phyloP scores from a whole-genome alignment of 2,888 invertebrate genomes.

The Drosophila subquinaria region DNA sequence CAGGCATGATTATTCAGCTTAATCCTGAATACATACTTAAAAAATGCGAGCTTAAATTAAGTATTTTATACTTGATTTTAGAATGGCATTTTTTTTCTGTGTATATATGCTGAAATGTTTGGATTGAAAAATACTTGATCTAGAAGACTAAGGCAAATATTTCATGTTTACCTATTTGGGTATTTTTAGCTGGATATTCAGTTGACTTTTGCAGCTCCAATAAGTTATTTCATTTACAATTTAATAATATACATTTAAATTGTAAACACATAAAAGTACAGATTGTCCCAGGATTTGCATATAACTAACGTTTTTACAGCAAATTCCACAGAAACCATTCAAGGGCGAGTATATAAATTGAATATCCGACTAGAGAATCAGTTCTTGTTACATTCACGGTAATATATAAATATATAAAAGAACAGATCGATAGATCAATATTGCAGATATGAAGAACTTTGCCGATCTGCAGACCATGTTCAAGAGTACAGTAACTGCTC shows the following conservation, averaged over 20 bases:
- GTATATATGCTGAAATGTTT: too few relatives aligned
- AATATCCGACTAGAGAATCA: not conserved
- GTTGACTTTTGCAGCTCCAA: slow-evolving; percentile 38
- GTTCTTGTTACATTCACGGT: not conserved
- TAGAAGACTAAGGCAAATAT: not conserved
- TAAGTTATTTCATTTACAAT: slow-evolving; percentile 49
- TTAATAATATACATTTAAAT: slow-evolving; percentile 25
- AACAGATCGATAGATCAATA: not conserved
- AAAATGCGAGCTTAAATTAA: too few relatives aligned
- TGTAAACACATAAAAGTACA: slow-evolving; percentile 49
- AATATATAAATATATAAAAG: too few relatives aligned
- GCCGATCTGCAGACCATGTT: slow-evolving; percentile 83
- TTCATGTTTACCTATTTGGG: not conserved
- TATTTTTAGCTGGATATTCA: slow-evolving; percentile 28
- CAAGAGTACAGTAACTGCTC: slow-evolving; percentile 76
- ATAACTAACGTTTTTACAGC: slow-evolving; percentile 65
- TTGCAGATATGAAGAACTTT: slow-evolving; percentile 80
- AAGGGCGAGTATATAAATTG: not conserved
- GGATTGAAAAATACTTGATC: not conserved
- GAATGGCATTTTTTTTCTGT: too few relatives aligned
- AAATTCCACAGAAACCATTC: slow-evolving; percentile 78
- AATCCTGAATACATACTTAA: too few relatives aligned
- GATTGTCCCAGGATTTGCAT: slow-evolving; percentile 24
- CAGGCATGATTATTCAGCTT: too few relatives aligned
- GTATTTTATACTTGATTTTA: too few relatives aligned